phyloP scores from a whole-genome alignment of 2,113 vertebrate species.

The Otus sunia region DNA sequence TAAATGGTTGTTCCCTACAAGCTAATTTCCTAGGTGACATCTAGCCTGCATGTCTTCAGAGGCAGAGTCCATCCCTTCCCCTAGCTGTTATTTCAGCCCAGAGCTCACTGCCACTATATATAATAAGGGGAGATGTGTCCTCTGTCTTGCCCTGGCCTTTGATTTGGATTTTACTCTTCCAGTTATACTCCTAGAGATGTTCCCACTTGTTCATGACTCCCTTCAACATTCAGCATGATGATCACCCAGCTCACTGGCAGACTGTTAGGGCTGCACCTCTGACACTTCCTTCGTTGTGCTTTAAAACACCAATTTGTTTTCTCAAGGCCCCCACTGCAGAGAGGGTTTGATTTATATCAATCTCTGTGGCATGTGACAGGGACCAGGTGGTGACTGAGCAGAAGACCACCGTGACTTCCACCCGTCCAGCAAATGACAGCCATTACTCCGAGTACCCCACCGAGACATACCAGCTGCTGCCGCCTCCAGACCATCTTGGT shows the following conservation, averaged over 20 bases:
- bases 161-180: background rate
- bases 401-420: background rate
- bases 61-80: background rate
- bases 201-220: background rate
- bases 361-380: background rate
- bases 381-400: conserved; percentile 39
- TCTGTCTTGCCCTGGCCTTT: background rate
- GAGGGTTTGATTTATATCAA: conserved; percentile 13
- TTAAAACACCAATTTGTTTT: background rate
- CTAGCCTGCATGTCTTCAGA: background rate
- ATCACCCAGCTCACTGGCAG: background rate
- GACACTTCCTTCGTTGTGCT: background rate
- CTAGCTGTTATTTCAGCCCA: background rate
- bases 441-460: background rate
- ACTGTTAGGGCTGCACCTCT: background rate
- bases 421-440: background rate
- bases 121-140: background rate
- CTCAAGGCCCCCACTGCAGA: background rate
- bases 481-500: background rate
- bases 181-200: background rate
- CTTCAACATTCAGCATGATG: background rate
- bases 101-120: background rate
- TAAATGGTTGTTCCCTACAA: background rate
- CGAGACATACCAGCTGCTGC: background rate
- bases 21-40: background rate